phyloP scores from a whole-genome alignment of 2,113 vertebrate species.

The Aptenodytes forsteri region DNA sequence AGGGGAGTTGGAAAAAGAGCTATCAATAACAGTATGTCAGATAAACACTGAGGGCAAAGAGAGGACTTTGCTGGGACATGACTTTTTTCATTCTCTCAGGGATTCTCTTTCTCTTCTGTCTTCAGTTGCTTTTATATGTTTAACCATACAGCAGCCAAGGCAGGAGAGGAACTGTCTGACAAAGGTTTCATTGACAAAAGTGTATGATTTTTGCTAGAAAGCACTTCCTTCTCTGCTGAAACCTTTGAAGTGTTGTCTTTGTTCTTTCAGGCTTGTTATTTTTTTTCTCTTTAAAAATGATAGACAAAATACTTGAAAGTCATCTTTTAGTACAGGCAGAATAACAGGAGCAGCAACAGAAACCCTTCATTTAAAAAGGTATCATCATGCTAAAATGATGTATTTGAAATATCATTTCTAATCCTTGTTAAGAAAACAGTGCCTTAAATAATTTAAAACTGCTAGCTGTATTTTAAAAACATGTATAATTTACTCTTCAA shows the following conservation, averaged over 20 bases:
- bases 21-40: background rate
- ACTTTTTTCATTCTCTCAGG: constrained; percentile 22
- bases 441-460: background rate
- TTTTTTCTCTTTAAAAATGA: constrained; percentile 24
- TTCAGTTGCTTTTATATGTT: constrained; percentile 52
- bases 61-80: constrained; percentile 57
- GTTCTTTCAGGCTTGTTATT: constrained; percentile 67
- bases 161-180: constrained; percentile 60
- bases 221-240: constrained; percentile 70
- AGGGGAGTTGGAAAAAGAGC: constrained; percentile 43
- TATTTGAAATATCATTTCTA: constrained; percentile 19
- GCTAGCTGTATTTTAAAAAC: background rate
- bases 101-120: constrained; percentile 60
- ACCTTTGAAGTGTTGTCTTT: constrained; percentile 78
- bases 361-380: constrained; percentile 33
- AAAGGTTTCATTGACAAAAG: constrained; percentile 75
- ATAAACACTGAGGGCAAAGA: constrained; percentile 28
- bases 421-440: background rate
- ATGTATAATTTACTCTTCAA: background rate
- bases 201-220: constrained; percentile 74
- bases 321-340: constrained; percentile 8
- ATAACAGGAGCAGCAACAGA: constrained; percentile 21
- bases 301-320: constrained; percentile 29
- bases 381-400: background rate
- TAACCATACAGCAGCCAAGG: constrained; percentile 54